phyloP scores from a whole-genome alignment of 2,113 vertebrate species.

The Tichodroma muraria region DNA sequence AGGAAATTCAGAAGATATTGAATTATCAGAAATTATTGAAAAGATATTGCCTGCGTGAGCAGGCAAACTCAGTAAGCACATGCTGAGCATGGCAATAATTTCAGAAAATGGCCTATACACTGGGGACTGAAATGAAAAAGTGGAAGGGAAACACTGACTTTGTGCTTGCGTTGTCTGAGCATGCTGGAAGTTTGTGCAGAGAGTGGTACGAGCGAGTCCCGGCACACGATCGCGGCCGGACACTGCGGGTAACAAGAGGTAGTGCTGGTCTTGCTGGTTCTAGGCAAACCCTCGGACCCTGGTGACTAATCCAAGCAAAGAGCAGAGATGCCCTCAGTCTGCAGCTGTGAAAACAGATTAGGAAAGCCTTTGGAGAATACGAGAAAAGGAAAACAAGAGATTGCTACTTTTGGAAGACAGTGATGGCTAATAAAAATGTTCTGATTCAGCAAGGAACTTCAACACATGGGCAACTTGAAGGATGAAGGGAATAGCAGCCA shows the following conservation, averaged over 20 bases:
- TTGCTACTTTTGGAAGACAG: neutral
- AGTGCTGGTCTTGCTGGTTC: neutral
- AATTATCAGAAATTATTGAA: too few species aligned
- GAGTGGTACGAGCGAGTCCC: rapidly evolving
- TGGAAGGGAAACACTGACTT: neutral
- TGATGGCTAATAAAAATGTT: neutral
- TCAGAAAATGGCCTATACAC: neutral
- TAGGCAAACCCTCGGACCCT: neutral
- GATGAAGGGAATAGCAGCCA: neutral
- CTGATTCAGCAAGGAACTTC: neutral
- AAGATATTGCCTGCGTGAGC: too few species aligned
- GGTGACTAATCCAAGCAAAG: neutral
- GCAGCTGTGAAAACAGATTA: slow-evolving; percentile 9
- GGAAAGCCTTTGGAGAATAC: neutral
- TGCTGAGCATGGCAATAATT: neutral
- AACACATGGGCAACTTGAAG: neutral
- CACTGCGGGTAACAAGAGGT: neutral
- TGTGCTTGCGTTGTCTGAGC: neutral
- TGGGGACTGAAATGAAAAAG: neutral
- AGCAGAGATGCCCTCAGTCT: neutral
- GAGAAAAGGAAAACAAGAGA: neutral
- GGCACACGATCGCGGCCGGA: rapidly evolving
- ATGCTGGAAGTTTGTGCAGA: neutral
- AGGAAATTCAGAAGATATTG: neutral
- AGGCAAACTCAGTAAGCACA: neutral